Evolutionary conservation across 2,797 vertebrate genomes (phyloP).

Genomic region (Coranthus polyacanthus): DNA sequence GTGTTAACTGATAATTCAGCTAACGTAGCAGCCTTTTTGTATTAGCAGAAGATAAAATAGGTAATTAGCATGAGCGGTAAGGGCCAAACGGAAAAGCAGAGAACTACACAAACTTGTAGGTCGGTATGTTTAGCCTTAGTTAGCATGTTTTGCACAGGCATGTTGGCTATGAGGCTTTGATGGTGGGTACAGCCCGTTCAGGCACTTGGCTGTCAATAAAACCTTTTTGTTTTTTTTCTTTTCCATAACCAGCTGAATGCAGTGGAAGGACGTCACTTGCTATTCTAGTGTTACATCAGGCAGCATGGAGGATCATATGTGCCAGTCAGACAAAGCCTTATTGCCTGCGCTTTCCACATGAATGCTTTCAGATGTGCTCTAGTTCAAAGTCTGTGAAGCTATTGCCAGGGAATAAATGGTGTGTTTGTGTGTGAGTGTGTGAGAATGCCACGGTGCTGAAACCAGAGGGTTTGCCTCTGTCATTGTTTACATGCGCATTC

Average conservation of each 20-base stretch:
- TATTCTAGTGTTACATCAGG: slow-evolving; percentile 59
- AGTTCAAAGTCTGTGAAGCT: slow-evolving; percentile 66
- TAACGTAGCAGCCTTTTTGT: slow-evolving; percentile 6
- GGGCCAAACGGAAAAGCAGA: background rate
- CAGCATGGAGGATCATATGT: slow-evolving; percentile 65
- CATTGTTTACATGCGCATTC: slow-evolving; percentile 41
- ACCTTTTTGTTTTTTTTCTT: slow-evolving; percentile 27
- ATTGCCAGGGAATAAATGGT: slow-evolving; percentile 68
- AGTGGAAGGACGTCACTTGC: slow-evolving; percentile 54
- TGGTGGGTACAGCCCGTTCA: slow-evolving; percentile 19
- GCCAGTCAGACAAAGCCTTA: slow-evolving; percentile 67
- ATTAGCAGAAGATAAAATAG: slow-evolving; percentile 14
- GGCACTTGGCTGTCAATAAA: slow-evolving; percentile 28
- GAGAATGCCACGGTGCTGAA: slow-evolving; percentile 25
- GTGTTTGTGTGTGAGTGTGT: slow-evolving; percentile 41
- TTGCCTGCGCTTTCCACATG: slow-evolving; percentile 67
- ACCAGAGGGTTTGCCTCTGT: slow-evolving; percentile 42
- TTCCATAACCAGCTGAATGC: slow-evolving; percentile 45
- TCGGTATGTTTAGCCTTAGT: background rate
- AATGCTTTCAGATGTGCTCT: slow-evolving; percentile 63
- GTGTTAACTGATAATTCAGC: slow-evolving; percentile 18
- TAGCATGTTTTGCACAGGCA: background rate
- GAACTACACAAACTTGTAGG: background rate
- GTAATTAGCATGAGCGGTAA: slow-evolving; percentile 6
- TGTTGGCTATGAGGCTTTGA: slow-evolving; percentile 20